A percentile compares a stretch with the other conserved stretches of the same genome.
phyloP scores from a whole-genome alignment of 2,113 vertebrate species.

The Lates calcarifer region DNA sequence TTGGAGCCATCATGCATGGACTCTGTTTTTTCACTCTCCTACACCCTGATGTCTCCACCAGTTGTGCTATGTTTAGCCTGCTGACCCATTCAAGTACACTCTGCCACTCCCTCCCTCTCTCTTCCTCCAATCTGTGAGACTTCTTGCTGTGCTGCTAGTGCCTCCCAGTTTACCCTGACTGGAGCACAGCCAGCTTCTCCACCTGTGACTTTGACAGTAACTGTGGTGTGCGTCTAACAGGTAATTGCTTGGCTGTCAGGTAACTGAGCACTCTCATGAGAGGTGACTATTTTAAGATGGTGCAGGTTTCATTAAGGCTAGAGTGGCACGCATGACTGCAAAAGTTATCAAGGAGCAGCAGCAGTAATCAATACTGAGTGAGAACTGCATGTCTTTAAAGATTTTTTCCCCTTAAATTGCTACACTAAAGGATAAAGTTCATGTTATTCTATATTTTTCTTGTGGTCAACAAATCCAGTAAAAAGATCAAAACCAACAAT shows the following conservation, averaged over 20 bases:
- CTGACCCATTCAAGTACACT: conserved; percentile 45
- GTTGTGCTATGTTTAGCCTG: conserved; percentile 68
- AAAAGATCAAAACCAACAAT: too few species aligned
- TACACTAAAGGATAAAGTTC: background rate
- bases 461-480: too few species aligned
- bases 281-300: conserved; percentile 7
- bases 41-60: conserved; percentile 49
- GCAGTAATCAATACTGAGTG: background rate
- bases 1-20: conserved; percentile 17
- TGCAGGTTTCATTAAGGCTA: conserved; percentile 1
- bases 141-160: conserved; percentile 8
- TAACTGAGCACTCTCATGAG: conserved; percentile 4
- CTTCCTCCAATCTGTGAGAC: conserved; percentile 7
- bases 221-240: background rate
- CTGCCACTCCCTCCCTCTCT: conserved; percentile 38
- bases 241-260: conserved; percentile 37
- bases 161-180: conserved; percentile 43
- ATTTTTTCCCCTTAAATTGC: background rate
- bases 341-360: background rate
- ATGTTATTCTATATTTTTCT: background rate
- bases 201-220: conserved; percentile 46
- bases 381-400: background rate
- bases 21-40: conserved; percentile 4
- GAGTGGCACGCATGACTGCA: background rate
- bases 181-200: conserved; percentile 32